phyloP scores from a whole-genome alignment of 2,888 invertebrate species.

The Parthenolecanium corni region DNA sequence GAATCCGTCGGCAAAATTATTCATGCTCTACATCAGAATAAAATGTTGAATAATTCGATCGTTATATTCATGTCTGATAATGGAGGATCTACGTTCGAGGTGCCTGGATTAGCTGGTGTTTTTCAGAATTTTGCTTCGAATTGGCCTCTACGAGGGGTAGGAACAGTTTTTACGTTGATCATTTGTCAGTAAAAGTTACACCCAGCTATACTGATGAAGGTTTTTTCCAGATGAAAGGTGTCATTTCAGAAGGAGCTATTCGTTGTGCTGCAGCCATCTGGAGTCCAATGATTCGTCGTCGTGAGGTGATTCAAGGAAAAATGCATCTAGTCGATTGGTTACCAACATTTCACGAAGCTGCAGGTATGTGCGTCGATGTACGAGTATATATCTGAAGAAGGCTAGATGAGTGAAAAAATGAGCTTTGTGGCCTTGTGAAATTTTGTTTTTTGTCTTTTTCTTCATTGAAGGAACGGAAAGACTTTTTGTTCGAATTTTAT shows the following conservation, averaged over 20 bases:
- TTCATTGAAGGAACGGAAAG: too few relatives aligned
- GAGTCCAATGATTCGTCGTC: constrained; percentile 49
- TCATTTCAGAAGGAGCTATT: constrained; percentile 75
- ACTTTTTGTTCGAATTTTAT: neutral
- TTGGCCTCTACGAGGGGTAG: constrained; percentile 47
- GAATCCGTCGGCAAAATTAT: constrained; percentile 38
- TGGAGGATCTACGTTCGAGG: constrained; percentile 45
- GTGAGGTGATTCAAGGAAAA: constrained; percentile 49
- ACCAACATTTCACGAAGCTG: constrained; percentile 51
- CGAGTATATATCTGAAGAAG: constrained; percentile 34
- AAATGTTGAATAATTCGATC: constrained; percentile 48
- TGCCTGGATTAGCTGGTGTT: constrained; percentile 36
- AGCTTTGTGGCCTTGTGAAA: too few relatives aligned
- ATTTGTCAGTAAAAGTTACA: too few relatives aligned
- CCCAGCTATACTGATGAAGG: too few relatives aligned
- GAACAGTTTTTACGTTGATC: too few relatives aligned
- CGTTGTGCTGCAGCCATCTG: constrained; percentile 65
- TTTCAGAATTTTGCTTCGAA: constrained; percentile 49
- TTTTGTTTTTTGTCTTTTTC: too few relatives aligned
- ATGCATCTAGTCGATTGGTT: constrained; percentile 76
- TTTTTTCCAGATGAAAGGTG: constrained; percentile 53
- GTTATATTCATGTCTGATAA: constrained; percentile 54
- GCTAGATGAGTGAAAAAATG: too few relatives aligned
- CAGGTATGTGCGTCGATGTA: constrained; percentile 34
- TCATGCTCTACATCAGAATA: constrained; percentile 41